phyloP scores from a whole-genome alignment of 2,113 vertebrate species.

The Progne subis region DNA sequence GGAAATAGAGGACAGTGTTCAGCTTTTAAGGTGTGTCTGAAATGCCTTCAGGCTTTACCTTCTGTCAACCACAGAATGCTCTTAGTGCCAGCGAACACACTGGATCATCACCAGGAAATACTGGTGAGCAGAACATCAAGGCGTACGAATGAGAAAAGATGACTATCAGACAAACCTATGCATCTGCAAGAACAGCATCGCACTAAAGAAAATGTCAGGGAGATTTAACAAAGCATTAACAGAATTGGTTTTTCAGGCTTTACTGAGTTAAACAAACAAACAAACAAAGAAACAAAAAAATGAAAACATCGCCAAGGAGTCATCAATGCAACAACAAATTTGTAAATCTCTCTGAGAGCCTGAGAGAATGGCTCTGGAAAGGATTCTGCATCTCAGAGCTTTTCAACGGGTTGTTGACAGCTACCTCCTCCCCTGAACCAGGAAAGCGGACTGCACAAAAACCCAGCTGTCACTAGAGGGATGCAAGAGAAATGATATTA shows the following conservation, averaged over 20 bases:
- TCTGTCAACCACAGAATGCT: background rate
- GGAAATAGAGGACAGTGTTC: background rate
- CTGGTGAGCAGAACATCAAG: background rate
- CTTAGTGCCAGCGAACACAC: background rate
- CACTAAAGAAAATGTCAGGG: slow-evolving; percentile 12
- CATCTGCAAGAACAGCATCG: background rate
- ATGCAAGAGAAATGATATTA: too few relatives aligned
- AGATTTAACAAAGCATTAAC: background rate
- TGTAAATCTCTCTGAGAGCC: background rate
- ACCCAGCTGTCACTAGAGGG: too few relatives aligned
- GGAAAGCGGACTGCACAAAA: too few relatives aligned
- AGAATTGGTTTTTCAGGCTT: background rate
- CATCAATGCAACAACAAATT: background rate
- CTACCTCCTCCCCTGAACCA: too few relatives aligned
- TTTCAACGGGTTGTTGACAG: background rate
- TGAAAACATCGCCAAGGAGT: background rate
- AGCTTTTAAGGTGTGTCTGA: background rate
- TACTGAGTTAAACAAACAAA: background rate
- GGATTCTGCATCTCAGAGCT: background rate
- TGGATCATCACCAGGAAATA: fast-evolving
- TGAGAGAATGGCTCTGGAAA: background rate
- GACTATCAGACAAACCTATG: background rate
- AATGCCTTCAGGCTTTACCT: background rate
- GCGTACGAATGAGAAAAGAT: background rate
- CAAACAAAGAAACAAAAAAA: too few relatives aligned